phyloP scores from a whole-genome alignment of 23 tunicate species.

The Ascidia mentula region DNA sequence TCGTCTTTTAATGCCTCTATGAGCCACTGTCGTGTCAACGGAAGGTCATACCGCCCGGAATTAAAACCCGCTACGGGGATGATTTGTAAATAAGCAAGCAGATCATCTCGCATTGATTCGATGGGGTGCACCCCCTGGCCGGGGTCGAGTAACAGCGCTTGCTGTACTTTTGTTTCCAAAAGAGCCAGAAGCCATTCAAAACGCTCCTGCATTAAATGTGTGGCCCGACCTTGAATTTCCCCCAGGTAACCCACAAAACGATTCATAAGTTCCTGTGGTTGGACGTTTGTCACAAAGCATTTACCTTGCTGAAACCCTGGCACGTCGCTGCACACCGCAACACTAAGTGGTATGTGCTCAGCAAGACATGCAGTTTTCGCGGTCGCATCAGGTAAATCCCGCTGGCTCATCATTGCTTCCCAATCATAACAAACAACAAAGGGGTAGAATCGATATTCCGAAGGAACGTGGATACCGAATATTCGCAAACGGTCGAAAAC shows the following conservation, averaged over 20 bases:
- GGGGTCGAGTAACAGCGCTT: too few relatives aligned
- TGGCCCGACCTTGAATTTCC: too few relatives aligned
- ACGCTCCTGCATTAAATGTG: background rate
- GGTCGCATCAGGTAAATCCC: background rate
- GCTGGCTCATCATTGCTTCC: background rate
- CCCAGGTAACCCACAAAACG: too few relatives aligned
- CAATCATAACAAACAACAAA: background rate
- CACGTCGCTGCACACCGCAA: background rate
- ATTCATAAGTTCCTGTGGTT: background rate
- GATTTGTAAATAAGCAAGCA: background rate
- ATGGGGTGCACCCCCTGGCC: background rate
- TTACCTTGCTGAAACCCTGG: background rate
- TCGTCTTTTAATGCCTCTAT: background rate
- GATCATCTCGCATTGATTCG: too few relatives aligned
- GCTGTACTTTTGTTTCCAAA: too few relatives aligned
- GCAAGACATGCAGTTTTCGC: background rate
- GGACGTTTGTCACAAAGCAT: background rate
- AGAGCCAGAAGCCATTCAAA: background rate
- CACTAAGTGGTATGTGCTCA: background rate
- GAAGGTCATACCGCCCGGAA: background rate
- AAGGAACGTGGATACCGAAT: background rate
- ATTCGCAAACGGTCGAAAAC: background rate
- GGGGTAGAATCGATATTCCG: background rate
- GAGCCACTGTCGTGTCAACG: background rate
- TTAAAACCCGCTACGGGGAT: background rate